Evolutionary conservation across 2,888 invertebrate species (phyloP).

Genomic region (Cinara cedri): DNA sequence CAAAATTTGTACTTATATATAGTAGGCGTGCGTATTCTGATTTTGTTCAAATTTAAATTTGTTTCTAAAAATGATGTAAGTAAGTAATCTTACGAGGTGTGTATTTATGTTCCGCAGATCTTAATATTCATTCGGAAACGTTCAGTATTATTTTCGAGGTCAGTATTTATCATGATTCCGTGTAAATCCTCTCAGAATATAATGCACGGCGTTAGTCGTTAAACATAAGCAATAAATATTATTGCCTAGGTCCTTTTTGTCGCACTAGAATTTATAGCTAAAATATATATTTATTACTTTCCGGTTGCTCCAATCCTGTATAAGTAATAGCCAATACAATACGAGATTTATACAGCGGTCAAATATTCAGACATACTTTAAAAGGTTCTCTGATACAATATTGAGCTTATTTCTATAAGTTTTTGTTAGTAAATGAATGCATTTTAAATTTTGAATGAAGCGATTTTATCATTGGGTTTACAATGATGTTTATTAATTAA

Average conservation of each 20-base stretch:
- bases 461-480: too few species aligned
- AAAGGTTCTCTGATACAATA: constrained; percentile 15
- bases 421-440: not conserved
- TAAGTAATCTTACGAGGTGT: not conserved
- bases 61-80: not conserved
- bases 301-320: not conserved
- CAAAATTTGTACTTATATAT: too few species aligned
- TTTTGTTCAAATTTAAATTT: constrained; percentile 8
- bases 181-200: not conserved
- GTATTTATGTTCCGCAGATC: not conserved
- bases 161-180: not conserved
- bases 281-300: constrained; percentile 42
- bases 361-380: constrained; percentile 32
- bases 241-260: constrained; percentile 34
- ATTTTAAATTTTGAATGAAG: constrained; percentile 11
- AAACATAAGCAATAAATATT: constrained; percentile 41
- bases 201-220: not conserved
- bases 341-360: constrained; percentile 31
- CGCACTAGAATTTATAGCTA: constrained; percentile 32
- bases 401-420: not conserved
- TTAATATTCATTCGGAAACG: not conserved
- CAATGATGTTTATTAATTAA: too few species aligned
- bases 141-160: not conserved
- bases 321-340: constrained; percentile 37
- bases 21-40: not conserved